Evolutionary conservation across 2,113 vertebrate genomes (phyloP).

Genomic region (Notechis scutatus): DNA sequence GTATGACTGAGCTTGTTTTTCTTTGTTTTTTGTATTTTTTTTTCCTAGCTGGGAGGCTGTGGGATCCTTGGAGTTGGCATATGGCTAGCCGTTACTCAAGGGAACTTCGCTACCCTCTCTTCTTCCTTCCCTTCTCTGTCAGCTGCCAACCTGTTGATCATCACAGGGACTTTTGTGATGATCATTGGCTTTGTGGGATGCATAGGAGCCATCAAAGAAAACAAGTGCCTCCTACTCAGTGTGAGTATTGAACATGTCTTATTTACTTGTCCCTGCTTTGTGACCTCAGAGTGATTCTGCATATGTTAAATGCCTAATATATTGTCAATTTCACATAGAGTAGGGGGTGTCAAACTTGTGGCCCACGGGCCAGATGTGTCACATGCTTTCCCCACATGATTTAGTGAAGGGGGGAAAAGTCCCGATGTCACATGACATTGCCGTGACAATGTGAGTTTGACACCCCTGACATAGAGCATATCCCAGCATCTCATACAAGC

Average conservation of each 20-base stretch:
- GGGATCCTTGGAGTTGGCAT: slow-evolving; percentile 80
- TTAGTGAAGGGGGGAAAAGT: too few species aligned
- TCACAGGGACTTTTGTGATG: slow-evolving; percentile 89
- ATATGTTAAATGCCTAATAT: not conserved
- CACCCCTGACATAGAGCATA: not conserved
- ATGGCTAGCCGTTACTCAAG: slow-evolving; percentile 82
- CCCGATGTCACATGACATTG: too few species aligned
- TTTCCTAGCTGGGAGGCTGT: slow-evolving; percentile 76
- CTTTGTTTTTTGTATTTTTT: slow-evolving; percentile 30
- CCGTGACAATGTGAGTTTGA: too few species aligned
- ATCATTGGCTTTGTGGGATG: slow-evolving; percentile 97
- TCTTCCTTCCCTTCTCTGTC: slow-evolving; percentile 93
- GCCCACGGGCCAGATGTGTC: too few species aligned
- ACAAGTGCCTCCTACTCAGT: slow-evolving; percentile 88
- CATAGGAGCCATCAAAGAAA: slow-evolving; percentile 94
- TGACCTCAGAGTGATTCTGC: not conserved
- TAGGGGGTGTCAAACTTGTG: too few species aligned
- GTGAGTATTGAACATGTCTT: slow-evolving; percentile 73
- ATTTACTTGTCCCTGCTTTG: not conserved
- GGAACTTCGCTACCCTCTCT: slow-evolving; percentile 95
- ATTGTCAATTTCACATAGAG: not conserved
- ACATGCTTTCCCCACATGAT: too few species aligned
- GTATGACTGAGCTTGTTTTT: slow-evolving; percentile 37
- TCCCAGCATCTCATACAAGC: not conserved
- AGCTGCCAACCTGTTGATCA: slow-evolving; percentile 94